Evolutionary conservation across 2,797 vertebrate species (phyloP), one percentile per base, ranked within the genome.

Genomic region (Dicrostonyx torquatus): DNA sequence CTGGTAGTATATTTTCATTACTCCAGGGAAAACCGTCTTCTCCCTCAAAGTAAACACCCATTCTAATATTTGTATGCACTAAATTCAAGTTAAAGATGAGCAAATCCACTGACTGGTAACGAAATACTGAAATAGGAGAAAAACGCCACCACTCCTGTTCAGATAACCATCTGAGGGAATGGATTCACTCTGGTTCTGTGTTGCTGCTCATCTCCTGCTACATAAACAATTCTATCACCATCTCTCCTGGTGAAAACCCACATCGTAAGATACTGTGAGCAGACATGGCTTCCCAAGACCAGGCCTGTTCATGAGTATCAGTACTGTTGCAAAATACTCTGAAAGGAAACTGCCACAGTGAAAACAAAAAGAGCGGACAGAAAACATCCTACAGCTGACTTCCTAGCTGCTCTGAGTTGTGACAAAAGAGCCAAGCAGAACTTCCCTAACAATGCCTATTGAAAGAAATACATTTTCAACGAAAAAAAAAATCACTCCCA

Each of bases 1-100:
- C 20, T 70, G 66, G 58, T 53, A 93, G 50, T 37, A 6, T 53
- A 92, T 80, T 96, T 92, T 93, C 55, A 77, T 87, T 87, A 90
- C 20, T 17, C n/a, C 40, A 84, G 45, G 94, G 37, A 95, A 87
- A 95, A 88, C 40, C 86, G 45, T 86, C 90, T 86, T 84, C 60
- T 84, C 80, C 70, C 14, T 87, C 64, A 82, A 68, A 80, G 60
- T 5, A 91, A 94, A 94, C 73, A 84, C 8, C 85, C 31, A 80
- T 91, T 94, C 53, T 95, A 86, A 80, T 89, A 95, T 92, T 79
- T 84, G 92, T 13, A 87, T 22, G 37, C 5, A 80, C 53, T 83
- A 90, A 93, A 85, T 91, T 95, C 26, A 83, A 90, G 73, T 89
- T 92, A 64, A 93, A 87, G 95, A 87, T 68, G 29, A 97, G 31